Evolutionary conservation across 2,888 invertebrate genomes (phyloP).

Genomic region (Acleris sparsana): DNA sequence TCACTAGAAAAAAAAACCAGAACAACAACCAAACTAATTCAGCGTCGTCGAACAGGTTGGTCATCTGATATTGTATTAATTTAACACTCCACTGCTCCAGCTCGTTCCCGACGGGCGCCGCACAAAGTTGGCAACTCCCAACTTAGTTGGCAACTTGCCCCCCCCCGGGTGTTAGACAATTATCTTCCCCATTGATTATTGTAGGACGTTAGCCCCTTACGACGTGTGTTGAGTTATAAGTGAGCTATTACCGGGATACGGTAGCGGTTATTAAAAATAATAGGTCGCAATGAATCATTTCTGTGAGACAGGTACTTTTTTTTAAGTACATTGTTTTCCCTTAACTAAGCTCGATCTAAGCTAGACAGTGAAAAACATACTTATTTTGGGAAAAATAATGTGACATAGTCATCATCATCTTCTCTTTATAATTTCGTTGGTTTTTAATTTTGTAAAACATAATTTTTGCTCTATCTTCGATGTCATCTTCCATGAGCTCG

Average conservation of each 20-base stretch:
- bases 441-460: too few species aligned
- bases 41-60: slow-evolving; percentile 23
- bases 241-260: slow-evolving; percentile 5
- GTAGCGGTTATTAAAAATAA: not conserved
- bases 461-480: too few species aligned
- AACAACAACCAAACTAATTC: slow-evolving; percentile 12
- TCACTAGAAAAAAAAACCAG: not conserved
- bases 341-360: too few species aligned
- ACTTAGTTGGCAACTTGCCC: slow-evolving; percentile 17
- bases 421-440: too few species aligned
- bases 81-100: slow-evolving; percentile 24
- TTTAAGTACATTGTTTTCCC: too few species aligned
- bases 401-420: too few species aligned
- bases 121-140: slow-evolving; percentile 23
- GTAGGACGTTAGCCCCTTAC: slow-evolving; percentile 14
- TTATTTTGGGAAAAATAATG: too few species aligned
- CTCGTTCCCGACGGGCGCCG: slow-evolving; percentile 9
- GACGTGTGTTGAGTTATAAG: slow-evolving; percentile 6
- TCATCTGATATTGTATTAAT: slow-evolving; percentile 34
- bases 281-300: too few species aligned
- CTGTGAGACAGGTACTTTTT: too few species aligned
- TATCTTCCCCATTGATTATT: slow-evolving; percentile 26
- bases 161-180: slow-evolving; percentile 6
- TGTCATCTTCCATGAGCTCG: too few species aligned
- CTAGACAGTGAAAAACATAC: too few species aligned